A percentile compares a stretch with the other conserved stretches of the same genome.
Conservation (phyloP, 2,797 vertebrate species). For the Myripristis jacobus region DNA sequence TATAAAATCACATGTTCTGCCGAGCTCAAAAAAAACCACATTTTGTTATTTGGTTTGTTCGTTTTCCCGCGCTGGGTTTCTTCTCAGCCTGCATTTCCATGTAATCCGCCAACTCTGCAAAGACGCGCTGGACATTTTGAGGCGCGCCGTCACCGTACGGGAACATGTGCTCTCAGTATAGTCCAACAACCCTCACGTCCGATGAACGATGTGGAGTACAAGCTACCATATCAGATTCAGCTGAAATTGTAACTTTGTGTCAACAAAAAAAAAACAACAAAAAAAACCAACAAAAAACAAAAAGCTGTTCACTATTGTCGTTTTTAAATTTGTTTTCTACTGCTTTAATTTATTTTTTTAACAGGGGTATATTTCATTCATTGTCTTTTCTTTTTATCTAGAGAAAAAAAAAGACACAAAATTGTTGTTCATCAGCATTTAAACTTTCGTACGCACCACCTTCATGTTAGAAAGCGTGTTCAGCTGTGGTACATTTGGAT, state of each 20-base stretch:
- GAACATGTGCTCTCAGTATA: slow-evolving; percentile 2
- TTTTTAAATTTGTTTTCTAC: slow-evolving; percentile 53
- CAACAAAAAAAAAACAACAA: slow-evolving; percentile 38
- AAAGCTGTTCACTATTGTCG: slow-evolving; percentile 50
- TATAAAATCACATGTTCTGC: slow-evolving; percentile 39
- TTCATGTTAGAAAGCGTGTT: slow-evolving; percentile 50
- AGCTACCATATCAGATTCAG: slow-evolving; percentile 44
- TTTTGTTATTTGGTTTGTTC: slow-evolving; percentile 34
- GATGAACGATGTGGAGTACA: slow-evolving; percentile 41
- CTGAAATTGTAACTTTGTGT: slow-evolving; percentile 58
- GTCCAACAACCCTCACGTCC: background rate
- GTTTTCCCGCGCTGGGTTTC: too few species aligned
- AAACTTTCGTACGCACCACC: slow-evolving; percentile 8
- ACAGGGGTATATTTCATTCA: slow-evolving; percentile 35
- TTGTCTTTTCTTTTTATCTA: slow-evolving; percentile 35
- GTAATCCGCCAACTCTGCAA: slow-evolving; percentile 42
- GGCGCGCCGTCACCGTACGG: background rate
- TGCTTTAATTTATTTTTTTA: slow-evolving; percentile 68
- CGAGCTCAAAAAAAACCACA: slow-evolving; percentile 29
- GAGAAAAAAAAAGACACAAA: slow-evolving; percentile 50
- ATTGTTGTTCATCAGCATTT: slow-evolving; percentile 55
- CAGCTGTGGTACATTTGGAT: slow-evolving; percentile 69
- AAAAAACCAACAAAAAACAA: too few species aligned
- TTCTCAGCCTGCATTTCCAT: slow-evolving; percentile 10
- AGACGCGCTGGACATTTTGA: slow-evolving; percentile 47